A percentile compares a stretch with the other conserved stretches of the same genome.
phyloP scores from a whole-genome alignment of 2,888 invertebrate species.

The Lysandra bellargus region DNA sequence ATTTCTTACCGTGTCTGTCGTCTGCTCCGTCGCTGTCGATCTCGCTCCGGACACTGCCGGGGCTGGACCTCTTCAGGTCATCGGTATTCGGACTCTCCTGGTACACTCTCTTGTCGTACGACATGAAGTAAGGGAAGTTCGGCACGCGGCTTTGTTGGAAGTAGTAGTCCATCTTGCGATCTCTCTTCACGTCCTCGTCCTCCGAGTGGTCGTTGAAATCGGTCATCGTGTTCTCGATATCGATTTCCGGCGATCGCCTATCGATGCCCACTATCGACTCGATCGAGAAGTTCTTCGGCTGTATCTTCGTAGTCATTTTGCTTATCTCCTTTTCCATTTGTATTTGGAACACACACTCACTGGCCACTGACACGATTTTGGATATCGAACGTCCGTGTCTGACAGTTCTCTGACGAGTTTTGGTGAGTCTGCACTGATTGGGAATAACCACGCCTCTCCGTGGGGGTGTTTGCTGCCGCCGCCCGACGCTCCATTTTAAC shows the following conservation, averaged over 20 bases:
- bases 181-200: constrained; percentile 67
- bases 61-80: constrained; percentile 69
- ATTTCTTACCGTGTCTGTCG: constrained; percentile 66
- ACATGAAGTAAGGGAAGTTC: constrained; percentile 75
- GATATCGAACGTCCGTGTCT: constrained; percentile 44
- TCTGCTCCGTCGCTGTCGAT: constrained; percentile 74
- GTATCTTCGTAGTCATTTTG: constrained; percentile 70
- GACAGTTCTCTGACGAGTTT: constrained; percentile 43
- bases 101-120: constrained; percentile 67
- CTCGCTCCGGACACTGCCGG: constrained; percentile 70
- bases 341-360: constrained; percentile 42
- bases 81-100: constrained; percentile 53
- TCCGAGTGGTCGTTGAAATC: constrained; percentile 66
- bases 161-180: constrained; percentile 69
- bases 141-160: constrained; percentile 70
- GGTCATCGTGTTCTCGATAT: constrained; percentile 69
- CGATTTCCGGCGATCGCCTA: constrained; percentile 70
- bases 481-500: constrained; percentile 22
- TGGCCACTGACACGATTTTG: constrained; percentile 45
- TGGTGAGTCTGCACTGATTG: constrained; percentile 40
- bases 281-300: constrained; percentile 83
- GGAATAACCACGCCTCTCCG: constrained; percentile 45
- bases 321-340: constrained; percentile 71
- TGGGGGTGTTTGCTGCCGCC: constrained; percentile 40
- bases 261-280: constrained; percentile 81